Evolutionary conservation across 1,140 invertebrate species (phyloP).

Genomic region (Meloidogyne exigua): DNA sequence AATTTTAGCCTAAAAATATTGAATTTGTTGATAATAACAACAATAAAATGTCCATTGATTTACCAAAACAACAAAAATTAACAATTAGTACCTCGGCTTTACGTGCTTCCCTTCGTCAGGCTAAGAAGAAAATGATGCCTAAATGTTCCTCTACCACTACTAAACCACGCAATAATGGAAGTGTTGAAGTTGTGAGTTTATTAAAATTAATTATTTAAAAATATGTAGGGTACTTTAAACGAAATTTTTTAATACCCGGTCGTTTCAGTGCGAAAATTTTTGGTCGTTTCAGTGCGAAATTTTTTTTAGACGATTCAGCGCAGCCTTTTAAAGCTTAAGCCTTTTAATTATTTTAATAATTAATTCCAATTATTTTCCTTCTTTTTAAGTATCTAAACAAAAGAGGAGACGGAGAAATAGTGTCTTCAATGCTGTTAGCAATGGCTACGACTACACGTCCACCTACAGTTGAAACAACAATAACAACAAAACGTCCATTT

Average conservation of each 20-base stretch:
- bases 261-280: neutral
- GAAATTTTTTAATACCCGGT: neutral
- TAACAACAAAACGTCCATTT: neutral
- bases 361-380: neutral
- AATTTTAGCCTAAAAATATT: neutral
- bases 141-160: neutral
- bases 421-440: slow-evolving; percentile 18
- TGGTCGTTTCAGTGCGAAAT: neutral
- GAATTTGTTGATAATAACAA: neutral
- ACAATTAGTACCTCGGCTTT: neutral
- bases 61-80: neutral
- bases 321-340: too few relatives aligned
- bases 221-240: neutral
- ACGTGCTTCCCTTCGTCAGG: neutral
- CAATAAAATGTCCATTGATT: neutral
- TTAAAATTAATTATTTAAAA: neutral
- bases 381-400: neutral
- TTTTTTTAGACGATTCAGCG: neutral
- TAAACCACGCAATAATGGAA: neutral
- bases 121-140: neutral
- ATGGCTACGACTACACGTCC: slow-evolving; percentile 20
- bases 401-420: slow-evolving; percentile 3
- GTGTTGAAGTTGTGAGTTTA: neutral
- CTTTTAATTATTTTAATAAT: neutral
- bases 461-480: neutral